Percentiles rank a stretch among this genome's conserved stretches.
These are phyloP conservation scores for Psittacula cyanocephala DNA, from an alignment of 2,113 vertebrate species.

Conservation along the genomic window DNA sequence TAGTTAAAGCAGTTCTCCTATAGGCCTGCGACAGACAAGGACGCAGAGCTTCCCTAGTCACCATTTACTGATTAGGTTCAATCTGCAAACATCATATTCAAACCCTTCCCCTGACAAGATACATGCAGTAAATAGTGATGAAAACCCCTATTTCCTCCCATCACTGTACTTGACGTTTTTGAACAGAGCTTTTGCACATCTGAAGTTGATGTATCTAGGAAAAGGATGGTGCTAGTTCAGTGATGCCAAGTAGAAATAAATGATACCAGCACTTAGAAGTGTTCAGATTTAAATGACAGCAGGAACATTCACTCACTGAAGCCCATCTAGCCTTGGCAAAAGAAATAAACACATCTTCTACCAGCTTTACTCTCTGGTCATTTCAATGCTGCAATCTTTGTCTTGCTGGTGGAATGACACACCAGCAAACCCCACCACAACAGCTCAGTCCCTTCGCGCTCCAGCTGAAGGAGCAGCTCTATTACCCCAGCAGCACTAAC, in stretches of 20 bases:
- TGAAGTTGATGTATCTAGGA: background rate
- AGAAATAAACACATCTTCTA: background rate
- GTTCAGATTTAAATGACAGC: background rate
- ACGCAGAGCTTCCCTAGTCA: background rate
- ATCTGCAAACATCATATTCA: background rate
- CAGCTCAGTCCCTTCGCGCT: background rate
- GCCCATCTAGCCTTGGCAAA: background rate
- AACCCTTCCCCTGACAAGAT: background rate
- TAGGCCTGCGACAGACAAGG: background rate
- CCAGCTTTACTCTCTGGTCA: background rate
- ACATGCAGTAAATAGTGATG: background rate
- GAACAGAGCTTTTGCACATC: background rate
- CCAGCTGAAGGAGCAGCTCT: background rate
- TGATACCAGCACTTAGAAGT: rapidly evolving
- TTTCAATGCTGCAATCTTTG: background rate
- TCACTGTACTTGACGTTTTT: background rate
- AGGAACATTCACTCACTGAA: background rate
- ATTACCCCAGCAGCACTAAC: background rate
- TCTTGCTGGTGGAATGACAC: background rate
- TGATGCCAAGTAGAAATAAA: background rate
- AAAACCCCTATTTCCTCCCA: background rate
- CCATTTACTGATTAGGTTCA: background rate
- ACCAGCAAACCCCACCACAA: background rate
- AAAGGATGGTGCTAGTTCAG: background rate
- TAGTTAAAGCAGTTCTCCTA: constrained; percentile 36